Percentiles rank a stretch among this genome's conserved stretches.
Conservation (phyloP, 2,113 vertebrate species). For the Shinisaurus crocodilurus region DNA sequence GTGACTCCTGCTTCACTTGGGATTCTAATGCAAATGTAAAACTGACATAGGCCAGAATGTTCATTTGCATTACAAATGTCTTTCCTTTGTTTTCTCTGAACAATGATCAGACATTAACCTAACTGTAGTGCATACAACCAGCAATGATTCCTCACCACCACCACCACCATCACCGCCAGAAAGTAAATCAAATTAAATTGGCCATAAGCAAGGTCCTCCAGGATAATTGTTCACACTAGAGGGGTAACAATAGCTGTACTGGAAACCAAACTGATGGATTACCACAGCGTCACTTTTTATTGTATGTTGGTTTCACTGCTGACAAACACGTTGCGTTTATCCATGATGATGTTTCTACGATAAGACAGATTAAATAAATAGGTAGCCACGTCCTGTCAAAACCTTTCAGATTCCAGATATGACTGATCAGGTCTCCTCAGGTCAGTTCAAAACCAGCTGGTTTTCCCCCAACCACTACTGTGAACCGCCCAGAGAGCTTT, state of each 20-base stretch:
- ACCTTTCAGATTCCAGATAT: neutral
- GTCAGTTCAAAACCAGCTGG: neutral
- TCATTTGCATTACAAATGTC: neutral
- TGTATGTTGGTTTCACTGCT: neutral
- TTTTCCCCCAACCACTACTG: no score
- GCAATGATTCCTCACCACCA: neutral
- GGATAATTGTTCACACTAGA: neutral
- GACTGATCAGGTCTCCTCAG: neutral
- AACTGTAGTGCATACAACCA: neutral
- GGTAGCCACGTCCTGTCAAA: no score
- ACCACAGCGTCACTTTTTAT: neutral
- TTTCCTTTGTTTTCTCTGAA: neutral
- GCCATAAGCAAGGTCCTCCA: neutral
- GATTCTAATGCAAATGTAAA: neutral
- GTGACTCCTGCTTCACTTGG: neutral
- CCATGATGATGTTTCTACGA: no score
- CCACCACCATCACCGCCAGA: neutral
- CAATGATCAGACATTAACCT: neutral
- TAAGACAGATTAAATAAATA: neutral
- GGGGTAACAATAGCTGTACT: neutral
- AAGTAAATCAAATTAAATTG: neutral
- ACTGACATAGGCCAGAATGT: neutral
- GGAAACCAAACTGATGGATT: neutral
- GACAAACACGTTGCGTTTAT: neutral
- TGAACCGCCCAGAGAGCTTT: no score